A percentile compares a stretch with the other conserved stretches of the same genome.
These are phyloP conservation scores for Phymanthus crucifer DNA, from an alignment of 92 coral and sea anemone species.

Conservation along the genomic window DNA sequence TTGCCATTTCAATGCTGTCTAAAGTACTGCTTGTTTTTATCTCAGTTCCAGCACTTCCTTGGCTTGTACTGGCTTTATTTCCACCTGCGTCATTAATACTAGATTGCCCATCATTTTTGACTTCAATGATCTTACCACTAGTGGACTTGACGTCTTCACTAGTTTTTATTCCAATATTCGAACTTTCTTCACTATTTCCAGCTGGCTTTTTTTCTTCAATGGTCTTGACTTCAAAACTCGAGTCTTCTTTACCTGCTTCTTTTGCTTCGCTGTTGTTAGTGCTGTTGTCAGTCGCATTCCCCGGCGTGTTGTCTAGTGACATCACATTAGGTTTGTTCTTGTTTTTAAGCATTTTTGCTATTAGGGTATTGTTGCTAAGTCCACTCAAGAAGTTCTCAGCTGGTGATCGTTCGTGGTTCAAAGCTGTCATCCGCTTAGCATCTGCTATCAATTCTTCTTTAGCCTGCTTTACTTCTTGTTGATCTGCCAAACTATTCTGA, in stretches of 20 bases:
- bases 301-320: not conserved
- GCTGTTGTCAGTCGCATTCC: not conserved
- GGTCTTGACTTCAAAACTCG: not conserved
- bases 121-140: not conserved
- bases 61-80: not conserved
- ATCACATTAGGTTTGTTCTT: not conserved
- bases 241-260: not conserved
- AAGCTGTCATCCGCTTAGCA: constrained; percentile 29
- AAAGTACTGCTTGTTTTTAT: not conserved
- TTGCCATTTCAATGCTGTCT: not conserved
- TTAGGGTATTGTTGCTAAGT: constrained; percentile 8
- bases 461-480: constrained; percentile 18
- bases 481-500: not conserved
- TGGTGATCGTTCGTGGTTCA: constrained; percentile 29
- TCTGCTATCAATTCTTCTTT: constrained; percentile 30
- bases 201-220: not conserved
- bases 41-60: not conserved
- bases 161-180: not conserved
- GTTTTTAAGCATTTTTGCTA: constrained; percentile 16
- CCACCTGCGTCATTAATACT: not conserved
- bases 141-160: not conserved
- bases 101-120: not conserved
- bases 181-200: not conserved
- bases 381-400: constrained; percentile 35
- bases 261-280: not conserved